Evolutionary conservation across 2,113 vertebrate species (phyloP).

Genomic region (Panthera leo): DNA sequence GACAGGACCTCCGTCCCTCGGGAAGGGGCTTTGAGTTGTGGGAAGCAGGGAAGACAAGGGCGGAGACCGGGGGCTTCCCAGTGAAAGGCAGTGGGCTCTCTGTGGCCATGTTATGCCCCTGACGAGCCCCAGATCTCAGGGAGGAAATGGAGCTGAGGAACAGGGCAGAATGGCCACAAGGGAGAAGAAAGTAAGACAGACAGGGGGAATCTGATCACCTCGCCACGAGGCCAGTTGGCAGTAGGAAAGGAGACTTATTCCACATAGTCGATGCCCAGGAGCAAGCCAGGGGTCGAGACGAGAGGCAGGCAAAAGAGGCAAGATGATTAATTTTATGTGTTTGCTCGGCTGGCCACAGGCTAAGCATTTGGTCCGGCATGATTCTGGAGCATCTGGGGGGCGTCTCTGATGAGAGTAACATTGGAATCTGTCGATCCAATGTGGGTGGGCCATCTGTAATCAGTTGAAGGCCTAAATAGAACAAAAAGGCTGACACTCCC

Average conservation of each 20-base stretch:
- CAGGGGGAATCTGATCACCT: background rate
- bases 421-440: accelerated
- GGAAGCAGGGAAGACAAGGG: accelerated
- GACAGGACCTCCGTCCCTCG: accelerated
- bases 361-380: background rate
- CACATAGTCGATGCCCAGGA: background rate
- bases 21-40: background rate
- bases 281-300: background rate
- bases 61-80: background rate
- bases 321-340: background rate
- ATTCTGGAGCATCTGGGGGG: background rate
- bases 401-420: accelerated
- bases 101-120: accelerated
- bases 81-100: accelerated
- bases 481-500: background rate
- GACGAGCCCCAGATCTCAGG: accelerated
- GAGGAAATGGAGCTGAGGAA: accelerated
- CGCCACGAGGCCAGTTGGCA: slow-evolving; percentile 26
- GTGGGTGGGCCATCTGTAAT: background rate
- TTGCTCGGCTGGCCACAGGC: accelerated
- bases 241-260: background rate
- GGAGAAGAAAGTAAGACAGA: slow-evolving; percentile 47
- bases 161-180: background rate
- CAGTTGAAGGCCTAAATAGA: background rate
- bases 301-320: background rate